Evolutionary conservation across 2,888 invertebrate species (phyloP), one percentile per base, ranked within the genome.

Genomic region (Rotaria sp.): DNA sequence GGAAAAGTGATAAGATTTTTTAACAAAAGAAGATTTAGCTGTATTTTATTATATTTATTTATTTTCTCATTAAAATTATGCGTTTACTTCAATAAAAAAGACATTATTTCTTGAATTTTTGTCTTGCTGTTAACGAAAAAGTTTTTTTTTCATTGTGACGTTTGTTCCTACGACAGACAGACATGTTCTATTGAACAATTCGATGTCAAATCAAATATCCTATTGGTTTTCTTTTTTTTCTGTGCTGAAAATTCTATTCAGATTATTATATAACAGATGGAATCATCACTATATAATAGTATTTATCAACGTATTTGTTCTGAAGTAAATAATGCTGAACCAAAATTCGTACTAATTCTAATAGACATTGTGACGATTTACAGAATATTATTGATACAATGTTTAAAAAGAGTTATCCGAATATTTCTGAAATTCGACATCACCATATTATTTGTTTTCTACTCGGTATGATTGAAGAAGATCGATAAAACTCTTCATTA

Each of bases 1-100:
- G 99, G 99, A 85, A 99, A 99, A 92, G 95, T 94, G 89, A 94
- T 99, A 88, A 95, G 96, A 26, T n/a, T 98, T 99, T 92, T 94
- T 96, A 85, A 99, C 99, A 0, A 97, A 97, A 90, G 98, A 99
- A 88, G 99, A 99, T 91, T 95, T 95, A 38, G 93, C 93, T 30
- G 92, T 99, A 86, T 99, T 97, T 93, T 99, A 96, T 91, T 99
- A 99, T 92, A 93, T 99, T 35, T 67, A 13, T 74, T 35, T 0
- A 74, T n/a, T 38, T 67, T 67, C 8, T 13, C 0, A n/a, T 30
- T 2, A 5, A 3, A 74, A 74, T 24, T 13, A 7, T 35, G 11
- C 24, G 5, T 74, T 74, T 38, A 13, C 35, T 35, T 67, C 21
- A 21, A 67, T 38, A n/a, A 15, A 67, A 35, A 67, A 35, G 35